Percentiles rank a stretch among this genome's conserved stretches.
Conservation (phyloP, 2,797 vertebrate genomes). For the Margarornis squamiger region DNA sequence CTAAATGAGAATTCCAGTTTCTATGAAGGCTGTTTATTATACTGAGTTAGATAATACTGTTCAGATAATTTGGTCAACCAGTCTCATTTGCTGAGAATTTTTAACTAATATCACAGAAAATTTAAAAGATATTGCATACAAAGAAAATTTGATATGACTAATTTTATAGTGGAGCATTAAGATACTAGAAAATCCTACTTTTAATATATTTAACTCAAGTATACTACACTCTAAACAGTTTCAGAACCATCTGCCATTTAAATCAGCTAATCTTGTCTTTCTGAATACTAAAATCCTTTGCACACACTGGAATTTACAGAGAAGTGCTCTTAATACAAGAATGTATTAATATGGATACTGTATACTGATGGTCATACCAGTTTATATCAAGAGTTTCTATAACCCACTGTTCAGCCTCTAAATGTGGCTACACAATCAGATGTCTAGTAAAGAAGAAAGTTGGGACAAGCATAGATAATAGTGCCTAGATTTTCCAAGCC, state of each 20-base stretch:
- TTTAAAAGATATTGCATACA: background rate
- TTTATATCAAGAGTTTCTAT: background rate
- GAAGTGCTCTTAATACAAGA: background rate
- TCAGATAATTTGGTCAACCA: background rate
- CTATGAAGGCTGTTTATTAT: background rate
- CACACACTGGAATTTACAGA: background rate
- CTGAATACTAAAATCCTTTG: background rate
- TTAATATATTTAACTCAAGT: background rate
- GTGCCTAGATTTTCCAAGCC: background rate
- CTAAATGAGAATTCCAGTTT: background rate
- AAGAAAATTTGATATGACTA: background rate
- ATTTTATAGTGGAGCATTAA: background rate
- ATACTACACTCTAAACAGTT: background rate
- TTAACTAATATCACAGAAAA: background rate
- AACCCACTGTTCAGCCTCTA: background rate
- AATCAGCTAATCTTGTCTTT: background rate
- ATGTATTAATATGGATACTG: too few relatives aligned
- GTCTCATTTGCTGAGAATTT: background rate
- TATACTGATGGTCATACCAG: background rate
- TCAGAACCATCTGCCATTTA: background rate
- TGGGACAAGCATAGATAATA: background rate
- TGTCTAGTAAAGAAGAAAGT: background rate
- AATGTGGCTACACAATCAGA: background rate
- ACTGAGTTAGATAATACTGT: background rate
- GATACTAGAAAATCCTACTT: background rate